Evolutionary conservation across 2,113 vertebrate species (phyloP).

Genomic region (Aviceda subcristata): DNA sequence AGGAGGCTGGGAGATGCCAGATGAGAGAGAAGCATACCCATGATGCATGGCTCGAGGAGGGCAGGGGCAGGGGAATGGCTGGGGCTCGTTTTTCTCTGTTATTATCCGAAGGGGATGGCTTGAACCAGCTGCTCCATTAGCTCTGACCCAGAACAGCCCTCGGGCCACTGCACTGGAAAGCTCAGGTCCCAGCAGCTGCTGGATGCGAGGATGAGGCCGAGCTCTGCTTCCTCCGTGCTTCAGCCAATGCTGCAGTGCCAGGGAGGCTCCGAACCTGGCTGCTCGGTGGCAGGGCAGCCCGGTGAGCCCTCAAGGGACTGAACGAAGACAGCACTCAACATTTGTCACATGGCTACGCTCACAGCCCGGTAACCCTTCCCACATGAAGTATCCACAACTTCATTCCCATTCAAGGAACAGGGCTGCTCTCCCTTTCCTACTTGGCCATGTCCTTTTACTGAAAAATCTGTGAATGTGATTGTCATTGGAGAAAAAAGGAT

Average conservation of each 20-base stretch:
- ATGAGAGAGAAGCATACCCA: accelerated
- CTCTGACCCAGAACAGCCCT: accelerated
- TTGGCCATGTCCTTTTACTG: not conserved
- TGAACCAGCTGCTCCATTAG: not conserved
- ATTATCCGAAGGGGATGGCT: accelerated
- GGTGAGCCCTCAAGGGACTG: not conserved
- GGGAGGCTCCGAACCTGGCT: not conserved
- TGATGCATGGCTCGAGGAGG: accelerated
- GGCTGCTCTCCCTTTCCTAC: not conserved
- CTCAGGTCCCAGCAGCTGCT: not conserved
- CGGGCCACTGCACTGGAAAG: accelerated
- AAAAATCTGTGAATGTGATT: not conserved
- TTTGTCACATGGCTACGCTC: accelerated
- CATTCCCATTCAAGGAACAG: not conserved
- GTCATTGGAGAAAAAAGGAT: not conserved
- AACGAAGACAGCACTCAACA: accelerated
- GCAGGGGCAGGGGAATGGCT: not conserved
- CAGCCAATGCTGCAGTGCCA: not conserved
- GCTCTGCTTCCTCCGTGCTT: not conserved
- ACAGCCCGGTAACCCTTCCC: accelerated
- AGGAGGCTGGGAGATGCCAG: not conserved
- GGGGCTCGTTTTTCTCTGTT: accelerated
- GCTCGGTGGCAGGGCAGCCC: not conserved
- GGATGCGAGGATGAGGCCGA: not conserved
- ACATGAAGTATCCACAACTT: not conserved